A percentile compares a stretch with the other conserved stretches of the same genome.
phyloP scores from a whole-genome alignment of 2,113 vertebrate species.

The Passer montanus region DNA sequence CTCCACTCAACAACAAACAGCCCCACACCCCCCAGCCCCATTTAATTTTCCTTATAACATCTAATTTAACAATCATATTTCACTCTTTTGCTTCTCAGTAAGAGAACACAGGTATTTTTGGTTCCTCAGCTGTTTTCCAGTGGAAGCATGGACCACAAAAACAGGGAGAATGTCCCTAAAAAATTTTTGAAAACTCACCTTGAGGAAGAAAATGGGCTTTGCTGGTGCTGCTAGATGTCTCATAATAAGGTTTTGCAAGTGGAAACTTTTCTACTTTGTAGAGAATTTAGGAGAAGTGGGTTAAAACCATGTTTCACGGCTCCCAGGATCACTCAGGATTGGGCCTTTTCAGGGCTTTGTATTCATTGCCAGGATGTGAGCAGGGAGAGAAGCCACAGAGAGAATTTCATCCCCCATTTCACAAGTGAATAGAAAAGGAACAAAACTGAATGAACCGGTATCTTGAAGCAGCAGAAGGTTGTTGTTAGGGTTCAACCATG shows the following conservation, averaged over 20 bases:
- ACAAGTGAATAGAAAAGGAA: background rate
- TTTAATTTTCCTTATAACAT: background rate
- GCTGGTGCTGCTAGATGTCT: background rate
- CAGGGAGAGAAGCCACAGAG: background rate
- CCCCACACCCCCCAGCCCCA: accelerated
- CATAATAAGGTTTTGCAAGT: background rate
- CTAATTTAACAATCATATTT: background rate
- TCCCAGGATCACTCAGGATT: background rate
- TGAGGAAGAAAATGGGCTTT: background rate
- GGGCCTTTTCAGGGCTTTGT: background rate
- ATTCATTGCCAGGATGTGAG: background rate
- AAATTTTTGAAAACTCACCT: background rate
- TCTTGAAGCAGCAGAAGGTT: background rate
- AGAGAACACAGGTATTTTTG: background rate
- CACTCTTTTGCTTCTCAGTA: background rate
- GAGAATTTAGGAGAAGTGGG: background rate
- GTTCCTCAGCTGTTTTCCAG: background rate
- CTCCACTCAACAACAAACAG: background rate
- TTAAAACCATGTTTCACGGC: background rate
- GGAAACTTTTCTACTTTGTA: background rate
- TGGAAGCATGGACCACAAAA: background rate
- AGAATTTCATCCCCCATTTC: background rate
- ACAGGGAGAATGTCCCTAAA: accelerated
- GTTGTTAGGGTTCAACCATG: accelerated
- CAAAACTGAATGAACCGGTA: background rate